A percentile compares a stretch with the other conserved stretches of the same genome.
phyloP scores from a whole-genome alignment of 2,888 invertebrate species.

The Bombyx huttoni region DNA sequence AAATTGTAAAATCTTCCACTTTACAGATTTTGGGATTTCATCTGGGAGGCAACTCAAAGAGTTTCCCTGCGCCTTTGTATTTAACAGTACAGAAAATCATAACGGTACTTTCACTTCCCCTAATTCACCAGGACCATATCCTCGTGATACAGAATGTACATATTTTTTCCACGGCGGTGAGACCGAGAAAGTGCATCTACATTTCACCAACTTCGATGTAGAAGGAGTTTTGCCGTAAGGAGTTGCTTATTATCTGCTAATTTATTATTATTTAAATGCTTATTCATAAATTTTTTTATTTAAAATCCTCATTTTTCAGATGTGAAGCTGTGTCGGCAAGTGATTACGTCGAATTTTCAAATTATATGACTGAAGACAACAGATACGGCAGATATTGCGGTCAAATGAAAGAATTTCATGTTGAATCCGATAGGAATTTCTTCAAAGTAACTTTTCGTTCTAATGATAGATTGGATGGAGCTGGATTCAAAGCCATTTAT shows the following conservation, averaged over 20 bases:
- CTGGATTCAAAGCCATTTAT: constrained; percentile 94
- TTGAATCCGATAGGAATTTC: constrained; percentile 91
- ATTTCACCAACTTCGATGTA: constrained; percentile 93
- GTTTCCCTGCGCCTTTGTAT: constrained; percentile 89
- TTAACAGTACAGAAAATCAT: constrained; percentile 84
- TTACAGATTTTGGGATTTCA: constrained; percentile 88
- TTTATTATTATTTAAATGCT: background rate
- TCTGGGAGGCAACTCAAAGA: constrained; percentile 83
- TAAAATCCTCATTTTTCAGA: constrained; percentile 61
- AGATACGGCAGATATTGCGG: constrained; percentile 93
- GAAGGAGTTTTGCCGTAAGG: constrained; percentile 95
- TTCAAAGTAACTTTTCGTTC: constrained; percentile 96
- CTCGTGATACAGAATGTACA: constrained; percentile 90
- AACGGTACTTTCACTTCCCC: constrained; percentile 90
- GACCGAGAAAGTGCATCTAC: constrained; percentile 84
- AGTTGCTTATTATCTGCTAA: constrained; percentile 15
- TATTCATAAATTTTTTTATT: background rate
- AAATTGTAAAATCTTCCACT: constrained; percentile 1
- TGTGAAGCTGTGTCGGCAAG: constrained; percentile 93
- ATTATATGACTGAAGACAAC: constrained; percentile 90
- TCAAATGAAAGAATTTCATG: constrained; percentile 82
- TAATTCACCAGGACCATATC: constrained; percentile 92
- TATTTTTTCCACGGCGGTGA: constrained; percentile 89
- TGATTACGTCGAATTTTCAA: constrained; percentile 97
- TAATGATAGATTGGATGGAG: constrained; percentile 93